These are phyloP conservation scores for Griposia aprilina DNA, from an alignment of 2,888 invertebrate species.

Conservation along the genomic window DNA sequence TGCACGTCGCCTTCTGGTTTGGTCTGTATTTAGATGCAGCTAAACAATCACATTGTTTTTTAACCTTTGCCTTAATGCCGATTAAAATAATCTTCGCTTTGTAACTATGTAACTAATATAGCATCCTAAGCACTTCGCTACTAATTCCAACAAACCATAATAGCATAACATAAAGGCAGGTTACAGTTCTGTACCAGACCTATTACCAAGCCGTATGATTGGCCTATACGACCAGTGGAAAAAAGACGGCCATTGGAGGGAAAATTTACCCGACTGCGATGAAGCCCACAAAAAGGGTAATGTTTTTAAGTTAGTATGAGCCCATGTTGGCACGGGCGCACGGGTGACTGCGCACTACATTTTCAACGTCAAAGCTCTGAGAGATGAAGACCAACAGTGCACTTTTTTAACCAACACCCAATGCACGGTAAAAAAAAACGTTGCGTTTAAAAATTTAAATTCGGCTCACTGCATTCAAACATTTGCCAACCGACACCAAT, in stretches of 20 bases:
- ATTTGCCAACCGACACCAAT: background rate
- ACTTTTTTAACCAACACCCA: background rate
- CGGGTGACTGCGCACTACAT: background rate
- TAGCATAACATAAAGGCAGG: too few species aligned
- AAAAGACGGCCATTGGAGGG: background rate
- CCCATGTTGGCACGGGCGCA: background rate
- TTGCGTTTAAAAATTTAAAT: background rate
- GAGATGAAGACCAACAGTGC: background rate
- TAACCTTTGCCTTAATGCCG: background rate
- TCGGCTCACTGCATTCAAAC: background rate
- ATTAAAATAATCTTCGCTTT: background rate
- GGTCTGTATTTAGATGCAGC: background rate
- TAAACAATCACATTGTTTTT: background rate
- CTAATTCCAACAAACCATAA: background rate
- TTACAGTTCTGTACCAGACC: background rate
- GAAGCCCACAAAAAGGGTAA: background rate
- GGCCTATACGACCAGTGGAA: background rate
- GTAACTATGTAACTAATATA: constrained; percentile 1
- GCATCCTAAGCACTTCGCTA: constrained; percentile 1
- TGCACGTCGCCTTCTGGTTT: background rate
- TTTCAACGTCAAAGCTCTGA: background rate
- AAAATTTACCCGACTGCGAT: background rate
- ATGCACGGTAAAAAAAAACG: background rate
- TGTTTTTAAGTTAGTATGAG: background rate
- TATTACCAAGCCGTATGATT: too few species aligned